A percentile compares a stretch with the other conserved stretches of the same genome.
Conservation (phyloP, 2,888 invertebrate species). For the Aromia moschata region DNA sequence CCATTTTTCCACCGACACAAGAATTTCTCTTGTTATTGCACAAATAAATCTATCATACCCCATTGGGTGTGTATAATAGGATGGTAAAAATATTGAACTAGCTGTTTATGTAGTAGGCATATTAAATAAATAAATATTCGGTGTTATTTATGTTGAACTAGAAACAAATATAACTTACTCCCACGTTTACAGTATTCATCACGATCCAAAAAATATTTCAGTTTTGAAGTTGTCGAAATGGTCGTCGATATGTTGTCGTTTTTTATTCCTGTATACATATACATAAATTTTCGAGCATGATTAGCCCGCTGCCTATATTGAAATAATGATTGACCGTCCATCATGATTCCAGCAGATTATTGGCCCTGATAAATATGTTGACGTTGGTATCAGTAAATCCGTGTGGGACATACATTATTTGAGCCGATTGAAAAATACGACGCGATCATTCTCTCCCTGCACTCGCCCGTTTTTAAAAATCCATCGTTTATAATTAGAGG, state of each 20-base stretch:
- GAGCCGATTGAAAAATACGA: slow-evolving; percentile 41
- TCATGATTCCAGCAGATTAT: slow-evolving; percentile 47
- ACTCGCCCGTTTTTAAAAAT: slow-evolving; percentile 7
- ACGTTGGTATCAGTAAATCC: slow-evolving; percentile 42
- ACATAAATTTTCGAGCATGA: slow-evolving; percentile 28
- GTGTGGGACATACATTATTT: slow-evolving; percentile 41
- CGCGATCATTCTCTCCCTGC: background rate
- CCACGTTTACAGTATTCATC: too few species aligned
- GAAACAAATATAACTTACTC: too few species aligned
- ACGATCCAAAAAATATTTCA: background rate
- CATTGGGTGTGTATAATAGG: too few species aligned
- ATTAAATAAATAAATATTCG: too few species aligned
- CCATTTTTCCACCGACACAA: too few species aligned
- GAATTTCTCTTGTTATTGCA: too few species aligned
- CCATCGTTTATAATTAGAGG: slow-evolving; percentile 16
- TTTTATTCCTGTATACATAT: slow-evolving; percentile 24
- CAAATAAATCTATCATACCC: too few species aligned
- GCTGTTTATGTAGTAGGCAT: too few species aligned
- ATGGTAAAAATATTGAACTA: too few species aligned
- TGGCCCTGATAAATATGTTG: slow-evolving; percentile 49
- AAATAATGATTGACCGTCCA: slow-evolving; percentile 46
- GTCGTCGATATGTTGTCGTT: slow-evolving; percentile 25
- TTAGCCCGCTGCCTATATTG: slow-evolving; percentile 31
- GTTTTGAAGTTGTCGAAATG: slow-evolving; percentile 3
- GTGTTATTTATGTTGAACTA: too few species aligned